Percentiles rank a stretch among this genome's conserved stretches.
These are phyloP conservation scores for Sebastes vulpes DNA, from an alignment of 2,797 vertebrate genomes.

Conservation along the genomic window DNA sequence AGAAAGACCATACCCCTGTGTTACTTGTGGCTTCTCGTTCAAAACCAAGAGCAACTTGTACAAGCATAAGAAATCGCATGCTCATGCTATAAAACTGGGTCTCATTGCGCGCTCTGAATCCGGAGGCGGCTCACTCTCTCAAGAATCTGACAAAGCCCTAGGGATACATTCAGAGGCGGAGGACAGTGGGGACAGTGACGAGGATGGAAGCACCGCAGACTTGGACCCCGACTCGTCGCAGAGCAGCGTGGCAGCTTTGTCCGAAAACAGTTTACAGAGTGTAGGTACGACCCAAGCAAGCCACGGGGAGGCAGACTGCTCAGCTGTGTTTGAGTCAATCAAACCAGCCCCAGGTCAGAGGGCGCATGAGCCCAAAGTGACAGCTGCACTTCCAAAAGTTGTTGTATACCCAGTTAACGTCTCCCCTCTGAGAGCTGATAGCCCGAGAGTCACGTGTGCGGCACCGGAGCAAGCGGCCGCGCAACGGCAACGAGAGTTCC, in stretches of 20 bases:
- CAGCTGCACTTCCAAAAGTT: constrained; percentile 92
- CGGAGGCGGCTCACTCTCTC: constrained; percentile 89
- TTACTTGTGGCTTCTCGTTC: constrained; percentile 98
- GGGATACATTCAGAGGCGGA: constrained; percentile 93
- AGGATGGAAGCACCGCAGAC: constrained; percentile 91
- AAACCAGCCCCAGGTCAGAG: constrained; percentile 82
- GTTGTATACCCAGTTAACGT: constrained; percentile 94
- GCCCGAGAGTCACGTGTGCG: constrained; percentile 88
- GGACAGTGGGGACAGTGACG: constrained; percentile 96
- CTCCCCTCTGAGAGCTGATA: constrained; percentile 91
- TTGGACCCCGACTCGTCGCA: constrained; percentile 89
- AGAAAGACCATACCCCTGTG: constrained; percentile 96
- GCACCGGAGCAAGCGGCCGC: constrained; percentile 87
- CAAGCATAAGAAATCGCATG: constrained; percentile 99
- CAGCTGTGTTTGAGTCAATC: constrained; percentile 59
- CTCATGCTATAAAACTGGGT: constrained; percentile 96
- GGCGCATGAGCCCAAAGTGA: constrained; percentile 86
- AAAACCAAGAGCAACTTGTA: constrained; percentile 99
- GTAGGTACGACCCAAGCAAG: constrained; percentile 75
- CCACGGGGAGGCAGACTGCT: constrained; percentile 79
- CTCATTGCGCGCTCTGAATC: constrained; percentile 92
- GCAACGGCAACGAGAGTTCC: constrained; percentile 91
- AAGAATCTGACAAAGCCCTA: constrained; percentile 94
- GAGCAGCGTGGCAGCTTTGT: constrained; percentile 81
- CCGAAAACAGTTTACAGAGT: constrained; percentile 86